phyloP scores from a whole-genome alignment of 2,888 invertebrate genomes.

The Agrotis clavis region DNA sequence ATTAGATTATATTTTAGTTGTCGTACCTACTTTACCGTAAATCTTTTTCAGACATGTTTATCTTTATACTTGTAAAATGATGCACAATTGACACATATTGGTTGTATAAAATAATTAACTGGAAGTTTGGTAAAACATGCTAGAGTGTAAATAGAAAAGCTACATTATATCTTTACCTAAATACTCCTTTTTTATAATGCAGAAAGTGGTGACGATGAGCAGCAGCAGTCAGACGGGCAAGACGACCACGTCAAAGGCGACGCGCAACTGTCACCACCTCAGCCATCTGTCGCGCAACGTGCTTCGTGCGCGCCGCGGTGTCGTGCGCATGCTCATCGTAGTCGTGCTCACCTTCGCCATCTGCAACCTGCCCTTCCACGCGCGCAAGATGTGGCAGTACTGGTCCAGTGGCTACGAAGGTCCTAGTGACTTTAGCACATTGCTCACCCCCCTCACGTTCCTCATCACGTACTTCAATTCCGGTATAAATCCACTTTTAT shows the following conservation, averaged over 20 bases:
- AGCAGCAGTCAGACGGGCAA: conserved; percentile 74
- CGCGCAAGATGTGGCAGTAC: conserved; percentile 96
- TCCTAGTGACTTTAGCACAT: conserved; percentile 94
- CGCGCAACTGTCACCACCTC: conserved; percentile 91
- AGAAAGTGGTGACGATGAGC: conserved; percentile 66
- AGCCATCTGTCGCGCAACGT: conserved; percentile 94
- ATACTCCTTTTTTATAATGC: conserved; percentile 28
- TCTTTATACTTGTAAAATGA: not conserved
- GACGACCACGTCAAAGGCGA: conserved; percentile 74
- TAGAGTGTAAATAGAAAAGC: too few relatives aligned
- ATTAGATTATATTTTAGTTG: too few relatives aligned
- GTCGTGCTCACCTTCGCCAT: conserved; percentile 97
- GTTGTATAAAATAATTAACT: not conserved
- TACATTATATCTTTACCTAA: not conserved
- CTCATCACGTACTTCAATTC: conserved; percentile 97
- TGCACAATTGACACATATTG: not conserved
- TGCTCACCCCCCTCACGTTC: conserved; percentile 96
- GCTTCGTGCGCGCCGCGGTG: conserved; percentile 95
- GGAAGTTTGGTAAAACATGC: not conserved
- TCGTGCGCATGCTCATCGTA: conserved; percentile 97
- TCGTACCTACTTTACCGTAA: too few relatives aligned
- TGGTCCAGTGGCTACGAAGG: conserved; percentile 94
- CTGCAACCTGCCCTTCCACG: conserved; percentile 97
- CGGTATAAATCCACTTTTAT: conserved; percentile 97
- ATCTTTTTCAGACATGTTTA: too few relatives aligned